Evolutionary conservation across 2,113 vertebrate genomes (phyloP).

Genomic region (Pelecanoides urinatrix): DNA sequence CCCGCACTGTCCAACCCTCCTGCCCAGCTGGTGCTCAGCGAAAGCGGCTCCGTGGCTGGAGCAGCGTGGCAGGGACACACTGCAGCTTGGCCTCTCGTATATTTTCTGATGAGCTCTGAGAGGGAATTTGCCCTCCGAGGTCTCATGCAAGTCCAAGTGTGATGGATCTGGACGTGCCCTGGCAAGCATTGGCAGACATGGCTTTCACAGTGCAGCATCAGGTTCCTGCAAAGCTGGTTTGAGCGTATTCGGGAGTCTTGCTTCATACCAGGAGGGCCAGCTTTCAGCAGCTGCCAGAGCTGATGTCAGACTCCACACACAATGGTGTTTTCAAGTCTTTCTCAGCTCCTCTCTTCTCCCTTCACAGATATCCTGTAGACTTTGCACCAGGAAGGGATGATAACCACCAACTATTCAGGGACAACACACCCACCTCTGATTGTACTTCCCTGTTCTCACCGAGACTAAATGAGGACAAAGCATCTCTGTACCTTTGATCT

Average conservation of each 20-base stretch:
- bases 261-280: neutral
- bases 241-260: neutral
- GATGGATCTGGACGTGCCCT: neutral
- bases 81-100: neutral
- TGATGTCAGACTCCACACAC: neutral
- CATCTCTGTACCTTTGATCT: neutral
- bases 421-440: neutral
- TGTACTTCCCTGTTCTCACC: neutral
- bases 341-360: neutral
- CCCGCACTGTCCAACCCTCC: neutral
- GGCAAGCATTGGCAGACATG: neutral
- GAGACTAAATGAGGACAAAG: neutral
- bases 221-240: constrained; percentile 41
- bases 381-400: neutral
- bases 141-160: neutral
- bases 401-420: neutral
- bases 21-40: neutral
- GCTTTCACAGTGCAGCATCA: neutral
- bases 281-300: neutral
- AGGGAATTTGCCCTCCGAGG: neutral
- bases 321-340: neutral
- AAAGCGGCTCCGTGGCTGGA: neutral
- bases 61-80: neutral
- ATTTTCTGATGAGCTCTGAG: neutral
- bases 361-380: neutral